Base-by-base conservation (phyloP, 2,113 vertebrate genomes). In the Chamaea fasciata region DNA sequence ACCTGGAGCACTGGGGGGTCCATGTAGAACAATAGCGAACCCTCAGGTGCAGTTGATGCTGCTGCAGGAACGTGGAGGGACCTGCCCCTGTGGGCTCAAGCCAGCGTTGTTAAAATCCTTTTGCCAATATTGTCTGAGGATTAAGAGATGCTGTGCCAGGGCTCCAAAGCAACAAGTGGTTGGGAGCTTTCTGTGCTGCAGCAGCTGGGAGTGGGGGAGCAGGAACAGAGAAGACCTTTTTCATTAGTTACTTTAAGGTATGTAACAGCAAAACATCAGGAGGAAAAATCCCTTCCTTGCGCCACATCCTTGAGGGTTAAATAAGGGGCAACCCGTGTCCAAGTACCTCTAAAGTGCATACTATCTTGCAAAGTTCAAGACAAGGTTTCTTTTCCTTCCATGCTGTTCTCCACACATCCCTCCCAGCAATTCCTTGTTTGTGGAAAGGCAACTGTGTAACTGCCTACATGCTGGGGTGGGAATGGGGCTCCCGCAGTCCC, bases 391-490 rank as follows among this genome's bases (percentile, higher is more conserved):
- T 93, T 92, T 89, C 60, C 31, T 90, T 83, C 52, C 41, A 10
- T 37, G 65, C 73, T 73, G 41, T 41, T 92, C 65, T 63, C 37
- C 63, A 56, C 74, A 65, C 55, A 80, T 71, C 47, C 65, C 71
- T 88, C 26, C 0, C 0, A 75, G 75, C 77, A 35, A 41, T 64
- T 80, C 67, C 71, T 89, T 57, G 37, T 82, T 87, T 63, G 56
- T 44, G 77, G 68, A 86, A 86, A 91, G 71, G 46, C 60, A 35
- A 4, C 92, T 92, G 69, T 22, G 9, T 79, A 94, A 82, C 64
- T 27, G 71, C 59, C 52, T 35, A 23, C 47, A 4, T 1, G 15
- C 75, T 39, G 49, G 44, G 26, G 12, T 59, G 56, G 70, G 82
- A 86, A 56, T 9, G 14, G 69, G 39, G 50, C n/a, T 90, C 67